A percentile compares a stretch with the other conserved stretches of the same genome.
Conservation (phyloP, 2,888 invertebrate species). For the Lepetodrilus schrolli region DNA sequence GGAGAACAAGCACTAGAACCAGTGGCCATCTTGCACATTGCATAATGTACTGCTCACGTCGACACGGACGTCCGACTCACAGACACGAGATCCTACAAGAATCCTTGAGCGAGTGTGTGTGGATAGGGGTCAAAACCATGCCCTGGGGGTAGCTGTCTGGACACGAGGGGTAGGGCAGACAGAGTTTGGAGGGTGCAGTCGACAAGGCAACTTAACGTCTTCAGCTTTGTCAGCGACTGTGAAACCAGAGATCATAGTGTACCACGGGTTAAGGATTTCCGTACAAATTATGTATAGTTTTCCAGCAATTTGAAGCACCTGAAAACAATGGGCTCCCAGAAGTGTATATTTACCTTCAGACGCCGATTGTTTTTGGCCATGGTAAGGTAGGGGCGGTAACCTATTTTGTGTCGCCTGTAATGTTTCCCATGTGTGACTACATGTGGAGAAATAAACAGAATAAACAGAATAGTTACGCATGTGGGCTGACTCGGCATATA, state of each 20-base stretch:
- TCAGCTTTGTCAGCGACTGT: not conserved
- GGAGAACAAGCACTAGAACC: not conserved
- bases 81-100: not conserved
- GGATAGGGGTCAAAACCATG: not conserved
- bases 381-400: slow-evolving; percentile 20
- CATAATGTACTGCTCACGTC: not conserved
- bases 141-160: not conserved
- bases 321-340: slow-evolving; percentile 1
- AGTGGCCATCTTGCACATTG: not conserved
- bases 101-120: not conserved
- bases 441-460: no score
- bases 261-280: not conserved
- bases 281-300: slow-evolving; percentile 1
- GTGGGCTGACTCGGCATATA: no score
- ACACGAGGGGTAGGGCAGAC: not conserved
- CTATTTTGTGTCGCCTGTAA: not conserved
- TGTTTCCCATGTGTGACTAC: not conserved
- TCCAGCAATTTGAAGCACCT: slow-evolving; percentile 13
- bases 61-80: not conserved
- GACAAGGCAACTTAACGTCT: no score
- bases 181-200: not conserved
- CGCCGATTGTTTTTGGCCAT: not conserved
- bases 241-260: not conserved
- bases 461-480: no score
- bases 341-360: not conserved